A percentile compares a stretch with the other conserved stretches of the same genome.
phyloP scores from a whole-genome alignment of 2,797 vertebrate species.

The Etheostoma perlongum region DNA sequence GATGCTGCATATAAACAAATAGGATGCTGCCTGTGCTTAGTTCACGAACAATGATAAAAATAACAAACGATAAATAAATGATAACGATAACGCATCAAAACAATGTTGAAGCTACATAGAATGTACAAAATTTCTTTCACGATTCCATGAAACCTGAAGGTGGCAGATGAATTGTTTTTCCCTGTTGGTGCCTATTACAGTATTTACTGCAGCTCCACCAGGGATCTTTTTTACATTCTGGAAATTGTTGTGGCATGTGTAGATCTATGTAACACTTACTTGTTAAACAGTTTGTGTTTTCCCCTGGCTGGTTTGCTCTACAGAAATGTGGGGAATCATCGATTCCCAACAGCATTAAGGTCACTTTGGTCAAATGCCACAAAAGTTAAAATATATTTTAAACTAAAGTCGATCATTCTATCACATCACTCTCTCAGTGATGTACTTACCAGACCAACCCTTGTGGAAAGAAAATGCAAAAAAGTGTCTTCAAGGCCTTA shows the following conservation, averaged over 20 bases:
- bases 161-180: not conserved
- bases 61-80: slow-evolving; percentile 12
- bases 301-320: not conserved
- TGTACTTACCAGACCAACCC: slow-evolving; percentile 30
- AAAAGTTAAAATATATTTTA: slow-evolving; percentile 17
- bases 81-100: too few species aligned
- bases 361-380: slow-evolving; percentile 24
- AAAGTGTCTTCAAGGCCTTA: slow-evolving; percentile 59
- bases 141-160: not conserved
- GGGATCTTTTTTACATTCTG: slow-evolving; percentile 14
- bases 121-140: not conserved
- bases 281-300: not conserved
- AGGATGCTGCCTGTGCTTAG: slow-evolving; percentile 8
- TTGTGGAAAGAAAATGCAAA: slow-evolving; percentile 14
- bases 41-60: slow-evolving; percentile 7
- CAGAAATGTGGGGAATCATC: slow-evolving; percentile 4
- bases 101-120: not conserved
- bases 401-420: slow-evolving; percentile 20
- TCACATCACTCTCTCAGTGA: slow-evolving; percentile 35
- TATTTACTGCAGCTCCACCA: slow-evolving; percentile 1
- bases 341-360: slow-evolving; percentile 17
- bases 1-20: slow-evolving; percentile 51
- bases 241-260: slow-evolving; percentile 6
- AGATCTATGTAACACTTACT: not conserved
- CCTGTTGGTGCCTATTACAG: not conserved